A percentile compares a stretch with the other conserved stretches of the same genome.
These are phyloP conservation scores for Danio kyathit DNA, from an alignment of 2,797 vertebrate genomes.

Conservation along the genomic window DNA sequence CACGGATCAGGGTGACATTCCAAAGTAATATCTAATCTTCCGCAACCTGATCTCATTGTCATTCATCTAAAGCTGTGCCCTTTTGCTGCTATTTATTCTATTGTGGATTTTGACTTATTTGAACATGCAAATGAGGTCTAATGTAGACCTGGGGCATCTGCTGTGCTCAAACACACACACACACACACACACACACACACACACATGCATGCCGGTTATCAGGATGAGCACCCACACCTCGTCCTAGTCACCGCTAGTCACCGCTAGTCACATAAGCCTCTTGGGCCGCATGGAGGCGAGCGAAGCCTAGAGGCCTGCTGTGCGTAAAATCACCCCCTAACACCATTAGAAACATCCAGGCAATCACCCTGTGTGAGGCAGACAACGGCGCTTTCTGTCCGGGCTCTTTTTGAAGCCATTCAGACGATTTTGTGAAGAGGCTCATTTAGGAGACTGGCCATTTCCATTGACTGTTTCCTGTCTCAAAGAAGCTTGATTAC, in stretches of 20 bases:
- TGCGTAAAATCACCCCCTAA: slow-evolving; percentile 72
- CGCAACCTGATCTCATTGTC: slow-evolving; percentile 69
- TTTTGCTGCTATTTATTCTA: slow-evolving; percentile 72
- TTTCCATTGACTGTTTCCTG: slow-evolving; percentile 38
- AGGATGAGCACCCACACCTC: slow-evolving; percentile 46
- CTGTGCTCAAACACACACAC: slow-evolving; percentile 50
- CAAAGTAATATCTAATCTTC: slow-evolving; percentile 63
- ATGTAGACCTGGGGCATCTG: slow-evolving; percentile 50
- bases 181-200: slow-evolving; percentile 2
- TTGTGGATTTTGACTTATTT: slow-evolving; percentile 74
- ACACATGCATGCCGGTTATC: slow-evolving; percentile 38
- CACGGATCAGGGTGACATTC: slow-evolving; percentile 39
- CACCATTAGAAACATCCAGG: slow-evolving; percentile 62
- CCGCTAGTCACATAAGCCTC: slow-evolving; percentile 65
- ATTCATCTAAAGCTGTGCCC: slow-evolving; percentile 67
- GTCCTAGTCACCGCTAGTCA: slow-evolving; percentile 45
- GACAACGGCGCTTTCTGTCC: slow-evolving; percentile 56
- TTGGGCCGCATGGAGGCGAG: slow-evolving; percentile 67
- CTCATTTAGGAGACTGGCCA: slow-evolving; percentile 32
- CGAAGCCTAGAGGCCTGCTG: slow-evolving; percentile 68
- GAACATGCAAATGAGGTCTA: slow-evolving; percentile 73
- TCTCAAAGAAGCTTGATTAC: slow-evolving; percentile 29
- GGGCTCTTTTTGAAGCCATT: slow-evolving; percentile 50
- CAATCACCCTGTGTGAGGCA: slow-evolving; percentile 59
- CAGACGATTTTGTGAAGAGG: slow-evolving; percentile 41